A percentile compares a stretch with the other conserved stretches of the same genome.
phyloP scores from a whole-genome alignment of 2,113 vertebrate species.

The Pelusios castaneus region DNA sequence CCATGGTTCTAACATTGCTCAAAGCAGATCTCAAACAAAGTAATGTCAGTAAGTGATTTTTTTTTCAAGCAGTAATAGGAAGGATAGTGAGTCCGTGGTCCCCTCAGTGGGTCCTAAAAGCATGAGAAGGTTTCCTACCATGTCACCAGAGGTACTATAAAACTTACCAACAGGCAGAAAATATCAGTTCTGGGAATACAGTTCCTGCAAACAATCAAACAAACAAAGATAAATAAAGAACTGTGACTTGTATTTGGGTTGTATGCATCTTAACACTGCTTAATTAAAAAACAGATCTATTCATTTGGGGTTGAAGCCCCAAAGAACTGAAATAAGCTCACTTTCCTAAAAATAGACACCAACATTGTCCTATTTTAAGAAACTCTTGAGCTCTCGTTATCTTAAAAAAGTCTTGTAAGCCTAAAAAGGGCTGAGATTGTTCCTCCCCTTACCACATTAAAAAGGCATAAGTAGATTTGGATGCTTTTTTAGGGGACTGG shows the following conservation, averaged over 20 bases:
- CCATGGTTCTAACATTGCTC: rapidly evolving
- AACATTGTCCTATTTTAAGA: not conserved
- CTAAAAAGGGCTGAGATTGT: not conserved
- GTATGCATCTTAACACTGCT: not conserved
- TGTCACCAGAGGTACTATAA: not conserved
- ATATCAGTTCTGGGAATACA: not conserved
- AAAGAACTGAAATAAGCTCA: not conserved
- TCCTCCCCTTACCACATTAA: not conserved
- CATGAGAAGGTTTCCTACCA: not conserved
- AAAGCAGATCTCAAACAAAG: not conserved
- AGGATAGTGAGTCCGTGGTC: not conserved
- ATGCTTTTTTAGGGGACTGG: not conserved
- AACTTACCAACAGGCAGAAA: not conserved
- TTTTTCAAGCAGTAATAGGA: not conserved
- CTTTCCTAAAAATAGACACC: not conserved
- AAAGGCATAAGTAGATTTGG: not conserved
- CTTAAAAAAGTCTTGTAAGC: not conserved
- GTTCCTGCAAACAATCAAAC: not conserved
- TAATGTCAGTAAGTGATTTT: not conserved
- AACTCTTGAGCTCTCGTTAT: not conserved
- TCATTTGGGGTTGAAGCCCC: not conserved
- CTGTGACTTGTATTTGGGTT: not conserved
- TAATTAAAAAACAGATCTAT: not conserved
- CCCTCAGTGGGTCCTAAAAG: not conserved
- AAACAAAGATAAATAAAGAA: not conserved